Evolutionary conservation across 2,797 vertebrate genomes (phyloP).

Genomic region (Buceros bicornis): DNA sequence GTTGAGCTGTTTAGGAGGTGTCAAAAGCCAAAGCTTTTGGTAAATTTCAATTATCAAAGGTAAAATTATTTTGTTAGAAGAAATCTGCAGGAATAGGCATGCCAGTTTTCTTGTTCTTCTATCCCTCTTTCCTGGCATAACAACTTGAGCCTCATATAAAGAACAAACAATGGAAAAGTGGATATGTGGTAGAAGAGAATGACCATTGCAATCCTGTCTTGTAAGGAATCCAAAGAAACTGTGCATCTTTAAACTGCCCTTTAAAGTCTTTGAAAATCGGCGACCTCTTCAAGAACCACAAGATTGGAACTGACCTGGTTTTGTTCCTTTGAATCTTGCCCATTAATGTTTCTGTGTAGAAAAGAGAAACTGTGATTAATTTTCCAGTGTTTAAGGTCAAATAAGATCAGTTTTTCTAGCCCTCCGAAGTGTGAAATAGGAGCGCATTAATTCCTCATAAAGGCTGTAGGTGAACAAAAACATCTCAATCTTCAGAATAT

Average conservation of each 20-base stretch:
- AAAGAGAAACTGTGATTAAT: not conserved
- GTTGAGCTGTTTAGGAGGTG: not conserved
- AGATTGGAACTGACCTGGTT: not conserved
- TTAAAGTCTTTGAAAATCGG: not conserved
- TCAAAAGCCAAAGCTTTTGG: not conserved
- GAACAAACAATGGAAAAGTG: not conserved
- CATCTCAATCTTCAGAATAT: not conserved
- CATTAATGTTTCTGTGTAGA: not conserved
- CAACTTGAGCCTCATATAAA: not conserved
- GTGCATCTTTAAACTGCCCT: not conserved
- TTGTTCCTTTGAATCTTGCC: not conserved
- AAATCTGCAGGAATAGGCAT: not conserved
- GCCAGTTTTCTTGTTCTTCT: not conserved
- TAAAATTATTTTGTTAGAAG: not conserved
- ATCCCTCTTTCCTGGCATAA: not conserved
- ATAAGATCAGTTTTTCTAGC: not conserved
- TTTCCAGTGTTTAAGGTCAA: not conserved
- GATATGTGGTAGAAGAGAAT: not conserved
- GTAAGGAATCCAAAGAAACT: not conserved
- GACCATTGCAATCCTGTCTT: not conserved
- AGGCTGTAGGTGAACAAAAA: not conserved
- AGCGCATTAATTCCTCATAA: not conserved
- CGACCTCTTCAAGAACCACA: not conserved
- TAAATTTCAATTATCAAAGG: not conserved
- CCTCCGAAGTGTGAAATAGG: not conserved